These are phyloP conservation scores for Euclidia mi DNA, from an alignment of 2,888 invertebrate genomes.

Conservation along the genomic window DNA sequence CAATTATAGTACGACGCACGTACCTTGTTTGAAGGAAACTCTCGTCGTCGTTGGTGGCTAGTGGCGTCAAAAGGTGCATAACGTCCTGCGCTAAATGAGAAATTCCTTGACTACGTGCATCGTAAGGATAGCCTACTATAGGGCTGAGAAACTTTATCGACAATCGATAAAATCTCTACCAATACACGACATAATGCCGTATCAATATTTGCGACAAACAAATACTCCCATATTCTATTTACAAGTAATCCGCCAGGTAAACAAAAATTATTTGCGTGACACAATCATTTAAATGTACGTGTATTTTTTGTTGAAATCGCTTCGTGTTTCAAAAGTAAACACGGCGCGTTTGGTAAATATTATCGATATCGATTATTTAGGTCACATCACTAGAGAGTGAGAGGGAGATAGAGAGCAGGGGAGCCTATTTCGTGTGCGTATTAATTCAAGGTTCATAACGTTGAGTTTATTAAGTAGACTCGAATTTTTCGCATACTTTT, in stretches of 20 bases:
- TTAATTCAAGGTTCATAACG: conserved; percentile 74
- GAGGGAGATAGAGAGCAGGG: too few species aligned
- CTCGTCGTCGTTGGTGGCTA: conserved; percentile 20
- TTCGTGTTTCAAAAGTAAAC: neutral
- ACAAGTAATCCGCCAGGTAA: conserved; percentile 13
- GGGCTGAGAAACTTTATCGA: conserved; percentile 50
- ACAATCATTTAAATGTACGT: conserved; percentile 5
- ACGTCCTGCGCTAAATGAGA: conserved; percentile 76
- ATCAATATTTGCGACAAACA: conserved; percentile 8
- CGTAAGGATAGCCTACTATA: conserved; percentile 43
- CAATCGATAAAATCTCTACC: conserved; percentile 4
- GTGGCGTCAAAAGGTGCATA: conserved; percentile 62
- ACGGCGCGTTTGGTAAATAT: conserved; percentile 4
- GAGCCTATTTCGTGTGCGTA: conserved; percentile 63
- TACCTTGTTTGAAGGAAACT: conserved; percentile 37
- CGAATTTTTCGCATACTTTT: conserved; percentile 70
- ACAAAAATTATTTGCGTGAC: conserved; percentile 13
- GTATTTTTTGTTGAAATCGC: neutral
- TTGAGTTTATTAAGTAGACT: conserved; percentile 77
- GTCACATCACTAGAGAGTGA: conserved; percentile 55
- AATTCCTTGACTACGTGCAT: conserved; percentile 76
- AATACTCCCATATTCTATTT: neutral
- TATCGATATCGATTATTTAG: conserved; percentile 44
- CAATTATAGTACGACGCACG: conserved; percentile 17
- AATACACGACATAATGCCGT: neutral